Base-by-base conservation (phyloP, 2,113 vertebrate species). In the Oryzias curvinotus region DNA sequence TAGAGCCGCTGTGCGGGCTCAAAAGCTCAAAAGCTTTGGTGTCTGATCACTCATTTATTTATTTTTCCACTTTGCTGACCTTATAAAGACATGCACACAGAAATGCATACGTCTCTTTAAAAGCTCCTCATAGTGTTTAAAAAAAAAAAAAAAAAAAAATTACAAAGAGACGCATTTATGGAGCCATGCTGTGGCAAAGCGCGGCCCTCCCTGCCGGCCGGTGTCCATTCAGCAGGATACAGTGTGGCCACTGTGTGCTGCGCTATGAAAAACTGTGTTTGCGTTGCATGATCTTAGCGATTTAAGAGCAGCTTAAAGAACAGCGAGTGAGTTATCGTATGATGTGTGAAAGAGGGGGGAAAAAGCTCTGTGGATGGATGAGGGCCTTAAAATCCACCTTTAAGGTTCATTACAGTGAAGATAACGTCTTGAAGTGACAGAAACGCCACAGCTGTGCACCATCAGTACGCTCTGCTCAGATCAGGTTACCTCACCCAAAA, bases 221-320 rank as follows among this genome's bases (percentile, higher is more conserved):
- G 78, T 84, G 81, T 87, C 52, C 77, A 88, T 88, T 87, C 75
- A 89, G 59, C 59, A 59, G 71, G 57, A 71, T 2, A 89, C 76
- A 88, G 80, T 85, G 74, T 7, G 0, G 47, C 17, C 81, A 82
- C 83, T 89, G 77, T 84, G 77, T 36, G 54, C 42, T 1, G 5
- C 79, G 50, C 64, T 54, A 71, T 86, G 82, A 85, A 87, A 77
- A 73, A 75, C 47, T 56, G 48, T 60, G 69, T 74, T 69, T 85
- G 65, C 56, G 1, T 65, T 63, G 55, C 70, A 64, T 36, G 57
- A 62, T 57, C 25, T 14, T 71, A 41, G 60, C 70, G n/a, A 26
- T 77, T 70, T 54, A 57, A 70, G 28, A 62, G 47, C 54, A 65
- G 61, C 45, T 78, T 58, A 65, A 65, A 57, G 50, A 68, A 62